Evolutionary conservation across 1,140 invertebrate species (phyloP), one percentile per base, ranked within the genome.

Genomic region (Sycobia sp.): DNA sequence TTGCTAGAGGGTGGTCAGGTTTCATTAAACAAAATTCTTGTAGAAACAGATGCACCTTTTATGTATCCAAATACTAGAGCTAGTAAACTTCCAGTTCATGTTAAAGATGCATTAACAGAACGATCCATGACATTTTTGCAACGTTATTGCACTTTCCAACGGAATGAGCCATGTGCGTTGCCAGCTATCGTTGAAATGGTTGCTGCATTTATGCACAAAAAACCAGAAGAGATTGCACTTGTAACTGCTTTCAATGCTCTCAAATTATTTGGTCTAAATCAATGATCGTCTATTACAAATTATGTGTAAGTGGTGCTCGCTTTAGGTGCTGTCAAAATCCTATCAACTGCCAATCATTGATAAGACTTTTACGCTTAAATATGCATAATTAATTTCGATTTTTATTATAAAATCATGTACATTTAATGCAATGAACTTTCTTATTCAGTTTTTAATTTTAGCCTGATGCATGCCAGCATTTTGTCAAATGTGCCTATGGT

Each of bases 21-120:
- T 69, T 92, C 94, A 2, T 73, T 97, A 65, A 93, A 97, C 69
- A 86, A 87, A 76, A 81, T 97, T 50, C 75, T 97, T 29, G 88
- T 97, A 1, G 94, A 97, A 82, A 96, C 93, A 2, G 95, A 97
- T 83, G 90, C 94, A 10, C 95, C 95, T 0, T 98, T 95, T 73
- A 95, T 97, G 93, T 97, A 95, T 79, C 95, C 95, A 0, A 98
- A 97, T 76, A 94, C 93, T 44, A 84, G 95, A 76, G 94, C 94
- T 53, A 95, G 93, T 18, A 97, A 97, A 79, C 78, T 98, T 69
- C 92, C 94, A 27, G 76, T 87, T 57, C 88, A 92, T 74, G 89
- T 97, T 5, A 96, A 95, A 82, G 89, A 92, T 70, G 87, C 88
- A 41, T 82, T 97, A 46, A 94, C 94, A 9, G 91, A 95, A 82